Evolutionary conservation across 2,797 vertebrate species (phyloP).

Genomic region (Peromyscus eremicus): DNA sequence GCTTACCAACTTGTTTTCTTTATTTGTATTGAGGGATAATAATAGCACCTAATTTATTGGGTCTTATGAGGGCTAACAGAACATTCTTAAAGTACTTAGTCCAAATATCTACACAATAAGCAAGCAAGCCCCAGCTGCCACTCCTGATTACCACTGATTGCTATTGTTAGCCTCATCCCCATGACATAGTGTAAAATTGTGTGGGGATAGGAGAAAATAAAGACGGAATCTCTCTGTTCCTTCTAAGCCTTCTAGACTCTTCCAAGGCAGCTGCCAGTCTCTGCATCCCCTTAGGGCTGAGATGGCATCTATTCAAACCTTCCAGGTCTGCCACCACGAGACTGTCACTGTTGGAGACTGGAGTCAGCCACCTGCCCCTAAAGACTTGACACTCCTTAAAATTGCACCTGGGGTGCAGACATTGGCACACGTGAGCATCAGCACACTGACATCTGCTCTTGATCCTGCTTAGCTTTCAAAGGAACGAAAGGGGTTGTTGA

Average conservation of each 20-base stretch:
- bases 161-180: not conserved
- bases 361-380: not conserved
- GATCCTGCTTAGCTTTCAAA: slow-evolving; percentile 23
- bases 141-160: not conserved
- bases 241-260: slow-evolving; percentile 26
- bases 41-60: not conserved
- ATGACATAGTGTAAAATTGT: not conserved
- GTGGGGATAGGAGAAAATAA: not conserved
- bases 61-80: not conserved
- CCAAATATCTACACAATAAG: not conserved
- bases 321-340: not conserved
- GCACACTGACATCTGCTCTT: not conserved
- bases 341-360: not conserved
- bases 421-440: not conserved
- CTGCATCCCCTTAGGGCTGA: not conserved
- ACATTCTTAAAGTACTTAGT: not conserved
- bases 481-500: not conserved
- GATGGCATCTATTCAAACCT: not conserved
- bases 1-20: slow-evolving; percentile 2
- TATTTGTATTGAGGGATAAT: not conserved
- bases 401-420: not conserved
- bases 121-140: not conserved
- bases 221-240: not conserved
- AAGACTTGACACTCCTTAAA: not conserved
- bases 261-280: not conserved